Conservation (phyloP, 2,888 invertebrate species). For the Polymixis lichenea region DNA sequence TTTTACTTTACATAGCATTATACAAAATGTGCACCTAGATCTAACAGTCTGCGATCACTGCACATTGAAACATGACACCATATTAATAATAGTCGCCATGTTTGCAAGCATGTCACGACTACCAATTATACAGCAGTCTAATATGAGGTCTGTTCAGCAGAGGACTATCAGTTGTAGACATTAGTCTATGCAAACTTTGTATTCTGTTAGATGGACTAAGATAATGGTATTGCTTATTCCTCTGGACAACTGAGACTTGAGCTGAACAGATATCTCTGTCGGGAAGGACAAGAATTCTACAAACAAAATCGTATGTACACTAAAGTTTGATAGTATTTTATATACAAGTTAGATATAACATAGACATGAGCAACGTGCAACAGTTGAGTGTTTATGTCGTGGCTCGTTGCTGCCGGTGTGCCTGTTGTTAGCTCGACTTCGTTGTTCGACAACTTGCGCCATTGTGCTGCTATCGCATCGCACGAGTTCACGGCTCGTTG, state of each 20-base stretch:
- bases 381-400: constrained; percentile 46
- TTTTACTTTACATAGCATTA: neutral
- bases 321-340: neutral
- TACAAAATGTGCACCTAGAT: no score
- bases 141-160: neutral
- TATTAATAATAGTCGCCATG: no score
- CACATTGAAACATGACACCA: neutral
- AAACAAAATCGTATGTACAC: neutral
- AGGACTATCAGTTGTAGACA: neutral
- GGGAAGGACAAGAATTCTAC: neutral
- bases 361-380: constrained; percentile 40
- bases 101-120: neutral
- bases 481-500: constrained; percentile 10
- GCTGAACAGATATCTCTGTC: neutral
- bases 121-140: neutral
- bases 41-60: neutral
- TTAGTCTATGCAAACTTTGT: neutral
- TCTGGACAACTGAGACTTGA: neutral
- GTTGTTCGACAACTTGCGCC: constrained; percentile 10
- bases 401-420: constrained; percentile 7
- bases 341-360: neutral
- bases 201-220: neutral
- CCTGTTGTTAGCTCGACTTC: constrained; percentile 3
- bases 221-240: neutral
- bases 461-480: constrained; percentile 14